Conservation (phyloP, 2,113 vertebrate genomes). For the Argyrosomus japonicus region DNA sequence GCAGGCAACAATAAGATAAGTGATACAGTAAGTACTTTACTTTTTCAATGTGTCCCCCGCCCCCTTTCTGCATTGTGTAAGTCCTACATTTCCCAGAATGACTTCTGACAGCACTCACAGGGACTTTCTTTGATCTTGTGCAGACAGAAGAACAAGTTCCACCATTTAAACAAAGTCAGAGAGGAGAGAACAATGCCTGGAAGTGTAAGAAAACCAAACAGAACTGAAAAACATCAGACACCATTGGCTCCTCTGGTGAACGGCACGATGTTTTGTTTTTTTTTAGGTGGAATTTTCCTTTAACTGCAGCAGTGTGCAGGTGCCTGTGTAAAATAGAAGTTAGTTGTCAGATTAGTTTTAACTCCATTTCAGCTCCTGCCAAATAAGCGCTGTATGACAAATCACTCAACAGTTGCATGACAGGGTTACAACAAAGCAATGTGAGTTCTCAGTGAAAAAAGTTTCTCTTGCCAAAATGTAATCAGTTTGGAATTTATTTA, state of each 20-base stretch:
- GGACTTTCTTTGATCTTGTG: constrained; percentile 20
- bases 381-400: constrained; percentile 58
- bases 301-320: constrained; percentile 33
- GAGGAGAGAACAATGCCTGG: constrained; percentile 17
- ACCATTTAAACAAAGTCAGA: constrained; percentile 11
- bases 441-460: constrained; percentile 44
- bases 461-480: constrained; percentile 74
- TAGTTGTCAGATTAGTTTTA: constrained; percentile 67
- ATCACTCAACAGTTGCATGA: constrained; percentile 65
- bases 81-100: constrained; percentile 10
- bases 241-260: not conserved
- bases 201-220: not conserved
- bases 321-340: constrained; percentile 56
- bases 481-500: constrained; percentile 82
- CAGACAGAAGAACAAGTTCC: not conserved
- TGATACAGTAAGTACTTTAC: not conserved
- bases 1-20: not conserved
- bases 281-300: constrained; percentile 6
- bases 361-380: constrained; percentile 49
- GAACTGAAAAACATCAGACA: not conserved
- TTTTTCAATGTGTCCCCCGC: not conserved
- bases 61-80: not conserved
- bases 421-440: constrained; percentile 49
- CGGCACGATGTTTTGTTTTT: not conserved
- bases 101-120: constrained; percentile 15